Evolutionary conservation across 2,797 vertebrate genomes (phyloP), one percentile per base, ranked within the genome.

Genomic region (Chelonia mydas): DNA sequence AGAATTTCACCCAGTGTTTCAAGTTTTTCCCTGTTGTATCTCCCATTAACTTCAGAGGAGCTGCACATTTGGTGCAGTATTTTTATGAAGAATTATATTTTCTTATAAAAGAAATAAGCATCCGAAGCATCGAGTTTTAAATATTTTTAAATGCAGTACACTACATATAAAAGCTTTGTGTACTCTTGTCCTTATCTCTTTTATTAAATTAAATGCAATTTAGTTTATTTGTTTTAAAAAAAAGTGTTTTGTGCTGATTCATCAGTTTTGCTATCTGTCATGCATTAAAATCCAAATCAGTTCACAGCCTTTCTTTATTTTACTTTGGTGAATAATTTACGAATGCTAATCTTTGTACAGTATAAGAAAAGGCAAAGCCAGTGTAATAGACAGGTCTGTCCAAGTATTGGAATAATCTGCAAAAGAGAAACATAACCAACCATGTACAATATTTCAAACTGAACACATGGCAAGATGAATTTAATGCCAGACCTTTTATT

Each of bases 331-430:
- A 81, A 95, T 93, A 88, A 91, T 94, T 95, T 81, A 72, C 23
- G 85, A 90, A 95, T 92, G 91, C 68, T 96, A 81, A 93, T 97
- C 93, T 76, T 90, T 86, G 89, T 85, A 88, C 82, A 3, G 79
- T 0, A 13, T 25, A 47, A 92, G 86, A 74, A 81, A 6, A 78
- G 82, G 61, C 59, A 80, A 78, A 86, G 89, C 92, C 91, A 88
- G 87, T 88, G 41, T 83, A 86, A 50, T 77, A 93, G 91, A 55
- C 91, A 83, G 78, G 51, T 87, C 74, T 84, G 87, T 88, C 92
- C 87, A 92, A 96, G 94, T 95, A 96, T 17, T 55, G 68, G 12
- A 86, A 23, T 19, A 81, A 91, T 88, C 47, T 92, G 82, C 65
- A 53, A 53, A 51, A 94, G 90, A 1, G 2, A 88, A 93, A 86